Evolutionary conservation across 2,113 vertebrate genomes (phyloP).

Genomic region (Chloropsis cyanopogon): DNA sequence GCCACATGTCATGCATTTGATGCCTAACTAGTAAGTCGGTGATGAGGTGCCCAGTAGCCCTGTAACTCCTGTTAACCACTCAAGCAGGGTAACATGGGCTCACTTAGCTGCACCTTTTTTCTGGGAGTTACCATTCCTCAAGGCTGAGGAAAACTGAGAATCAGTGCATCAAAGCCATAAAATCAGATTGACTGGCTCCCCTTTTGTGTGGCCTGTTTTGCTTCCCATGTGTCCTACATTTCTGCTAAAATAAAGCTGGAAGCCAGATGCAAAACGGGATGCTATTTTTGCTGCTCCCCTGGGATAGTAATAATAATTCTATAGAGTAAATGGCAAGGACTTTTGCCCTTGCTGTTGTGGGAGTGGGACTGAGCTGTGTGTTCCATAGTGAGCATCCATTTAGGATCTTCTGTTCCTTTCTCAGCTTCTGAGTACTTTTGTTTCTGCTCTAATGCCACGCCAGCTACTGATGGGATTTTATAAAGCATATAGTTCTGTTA

Average conservation of each 20-base stretch:
- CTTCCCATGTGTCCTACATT: background rate
- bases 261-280: background rate
- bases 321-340: background rate
- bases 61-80: background rate
- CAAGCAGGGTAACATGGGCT: background rate
- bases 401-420: background rate
- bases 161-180: background rate
- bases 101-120: background rate
- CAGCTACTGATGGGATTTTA: background rate
- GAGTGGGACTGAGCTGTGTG: background rate
- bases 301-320: background rate
- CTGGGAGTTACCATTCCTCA: background rate
- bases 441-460: background rate
- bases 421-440: background rate
- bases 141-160: background rate
- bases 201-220: background rate
- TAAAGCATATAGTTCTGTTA: background rate
- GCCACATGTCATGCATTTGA: background rate
- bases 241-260: background rate
- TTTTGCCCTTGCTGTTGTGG: background rate
- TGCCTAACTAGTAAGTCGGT: background rate
- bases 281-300: background rate
- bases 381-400: background rate
- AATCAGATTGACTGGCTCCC: background rate
- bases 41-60: background rate